phyloP scores from a whole-genome alignment of 1,140 invertebrate genomes.

The Dendrolimus punctatus region DNA sequence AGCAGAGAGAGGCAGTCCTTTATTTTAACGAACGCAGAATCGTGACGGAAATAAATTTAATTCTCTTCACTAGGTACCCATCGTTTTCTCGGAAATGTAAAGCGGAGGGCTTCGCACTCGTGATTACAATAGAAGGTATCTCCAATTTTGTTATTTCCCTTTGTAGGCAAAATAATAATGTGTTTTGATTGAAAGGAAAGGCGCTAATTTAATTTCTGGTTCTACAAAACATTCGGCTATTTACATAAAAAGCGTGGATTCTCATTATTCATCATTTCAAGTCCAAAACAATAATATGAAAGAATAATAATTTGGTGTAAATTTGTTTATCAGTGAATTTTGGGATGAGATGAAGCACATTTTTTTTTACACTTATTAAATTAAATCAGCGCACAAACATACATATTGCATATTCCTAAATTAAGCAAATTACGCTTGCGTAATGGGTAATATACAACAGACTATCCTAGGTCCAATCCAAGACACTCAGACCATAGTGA shows the following conservation, averaged over 20 bases:
- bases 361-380: no score
- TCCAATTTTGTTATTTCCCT: constrained; percentile 29
- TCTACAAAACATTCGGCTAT: constrained; percentile 8
- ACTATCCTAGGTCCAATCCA: no score
- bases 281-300: no score
- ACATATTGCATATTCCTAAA: no score
- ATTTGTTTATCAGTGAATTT: no score
- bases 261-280: constrained; percentile 10
- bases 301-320: no score
- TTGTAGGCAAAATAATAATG: constrained; percentile 26
- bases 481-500: no score
- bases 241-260: constrained; percentile 5
- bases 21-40: constrained; percentile 6
- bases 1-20: neutral
- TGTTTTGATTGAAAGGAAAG: constrained; percentile 31
- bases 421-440: no score
- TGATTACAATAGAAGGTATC: constrained; percentile 30
- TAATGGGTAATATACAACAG: no score
- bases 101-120: constrained; percentile 7
- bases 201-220: constrained; percentile 26
- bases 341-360: no score
- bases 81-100: constrained; percentile 16
- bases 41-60: constrained; percentile 15
- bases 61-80: constrained; percentile 14
- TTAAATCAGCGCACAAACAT: no score